phyloP scores from a whole-genome alignment of 2,888 invertebrate species.

The Frankliniella fusca region DNA sequence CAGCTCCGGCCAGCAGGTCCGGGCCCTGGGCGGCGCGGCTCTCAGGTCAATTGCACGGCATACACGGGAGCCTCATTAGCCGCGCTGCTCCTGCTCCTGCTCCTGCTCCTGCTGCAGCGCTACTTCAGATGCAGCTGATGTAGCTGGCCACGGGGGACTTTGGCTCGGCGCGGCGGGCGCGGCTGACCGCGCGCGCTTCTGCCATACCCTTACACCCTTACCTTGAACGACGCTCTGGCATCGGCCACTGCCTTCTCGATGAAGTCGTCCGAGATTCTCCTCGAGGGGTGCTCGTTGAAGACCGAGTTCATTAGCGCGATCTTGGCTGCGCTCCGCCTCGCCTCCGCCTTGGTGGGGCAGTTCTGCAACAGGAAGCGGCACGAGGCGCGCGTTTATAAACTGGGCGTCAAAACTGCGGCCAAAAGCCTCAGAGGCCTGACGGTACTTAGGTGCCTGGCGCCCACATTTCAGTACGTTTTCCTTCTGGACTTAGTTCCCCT shows the following conservation, averaged over 20 bases:
- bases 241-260: slow-evolving; percentile 90
- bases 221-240: slow-evolving; percentile 79
- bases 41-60: slow-evolving; percentile 12
- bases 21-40: slow-evolving; percentile 1
- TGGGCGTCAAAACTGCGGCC: background rate
- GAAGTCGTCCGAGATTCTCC: slow-evolving; percentile 88
- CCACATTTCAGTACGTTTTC: no score
- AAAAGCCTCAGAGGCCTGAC: no score
- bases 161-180: no score
- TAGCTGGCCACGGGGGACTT: no score
- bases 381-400: background rate
- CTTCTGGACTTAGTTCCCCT: no score
- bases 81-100: no score
- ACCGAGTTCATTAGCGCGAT: slow-evolving; percentile 96
- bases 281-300: slow-evolving; percentile 91
- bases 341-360: slow-evolving; percentile 92
- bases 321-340: slow-evolving; percentile 88
- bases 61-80: slow-evolving; percentile 14
- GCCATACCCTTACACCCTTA: slow-evolving; percentile 29
- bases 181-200: background rate
- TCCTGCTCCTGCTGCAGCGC: no score
- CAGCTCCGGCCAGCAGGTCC: slow-evolving; percentile 8
- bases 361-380: slow-evolving; percentile 55
- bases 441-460: no score
- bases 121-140: no score